A percentile compares a stretch with the other conserved stretches of the same genome.
Evolutionary conservation across 2,113 vertebrate species (phyloP).

Genomic region (Bothrops jararaca): DNA sequence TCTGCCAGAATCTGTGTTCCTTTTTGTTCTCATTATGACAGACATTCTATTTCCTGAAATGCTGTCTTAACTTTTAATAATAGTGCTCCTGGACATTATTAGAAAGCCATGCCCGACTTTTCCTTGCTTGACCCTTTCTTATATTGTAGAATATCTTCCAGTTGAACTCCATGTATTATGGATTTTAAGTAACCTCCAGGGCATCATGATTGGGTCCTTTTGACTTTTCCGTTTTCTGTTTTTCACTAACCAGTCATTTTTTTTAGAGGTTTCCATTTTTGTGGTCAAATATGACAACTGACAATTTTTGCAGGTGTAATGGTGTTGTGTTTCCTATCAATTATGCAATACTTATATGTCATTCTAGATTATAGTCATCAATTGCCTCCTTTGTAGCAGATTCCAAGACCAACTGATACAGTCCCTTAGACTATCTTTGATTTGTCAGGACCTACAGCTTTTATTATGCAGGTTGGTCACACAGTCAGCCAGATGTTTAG

Average conservation of each 20-base stretch:
- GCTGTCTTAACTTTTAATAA: not conserved
- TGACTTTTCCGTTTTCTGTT: not conserved
- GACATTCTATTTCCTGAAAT: not conserved
- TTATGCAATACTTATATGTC: not conserved
- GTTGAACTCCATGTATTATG: not conserved
- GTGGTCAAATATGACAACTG: not conserved
- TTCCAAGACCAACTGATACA: not conserved
- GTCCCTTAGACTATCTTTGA: not conserved
- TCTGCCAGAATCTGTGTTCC: not conserved
- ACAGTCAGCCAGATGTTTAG: not conserved
- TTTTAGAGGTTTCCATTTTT: not conserved
- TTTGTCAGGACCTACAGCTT: not conserved
- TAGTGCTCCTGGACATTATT: not conserved
- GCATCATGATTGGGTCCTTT: not conserved
- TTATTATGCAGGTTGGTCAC: not conserved
- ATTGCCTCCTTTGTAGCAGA: not conserved
- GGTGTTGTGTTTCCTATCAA: not conserved
- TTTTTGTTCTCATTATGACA: not conserved
- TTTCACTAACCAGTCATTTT: not conserved
- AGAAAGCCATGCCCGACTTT: not conserved
- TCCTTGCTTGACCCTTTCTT: not conserved
- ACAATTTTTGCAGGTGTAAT: not conserved
- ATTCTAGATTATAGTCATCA: not conserved
- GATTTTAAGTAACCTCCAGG: not conserved
- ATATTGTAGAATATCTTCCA: not conserved